Evolutionary conservation across 2,797 vertebrate species (phyloP).

Genomic region (Smutsia temminckii): DNA sequence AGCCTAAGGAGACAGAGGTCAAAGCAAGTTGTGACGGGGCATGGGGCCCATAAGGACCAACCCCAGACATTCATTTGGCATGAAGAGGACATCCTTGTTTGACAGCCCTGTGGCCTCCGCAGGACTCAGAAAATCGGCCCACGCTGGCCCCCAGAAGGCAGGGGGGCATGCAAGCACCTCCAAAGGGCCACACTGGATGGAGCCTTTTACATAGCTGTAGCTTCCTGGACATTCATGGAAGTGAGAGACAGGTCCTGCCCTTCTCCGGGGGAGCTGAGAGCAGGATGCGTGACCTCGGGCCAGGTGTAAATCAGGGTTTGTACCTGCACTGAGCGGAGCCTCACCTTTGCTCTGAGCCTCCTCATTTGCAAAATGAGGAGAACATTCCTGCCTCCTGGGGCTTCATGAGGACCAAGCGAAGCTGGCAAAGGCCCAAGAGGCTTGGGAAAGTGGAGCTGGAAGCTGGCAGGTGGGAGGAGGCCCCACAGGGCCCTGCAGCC

Average conservation of each 20-base stretch:
- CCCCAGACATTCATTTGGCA: background rate
- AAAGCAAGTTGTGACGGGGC: background rate
- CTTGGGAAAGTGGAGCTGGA: background rate
- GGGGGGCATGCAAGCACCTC: background rate
- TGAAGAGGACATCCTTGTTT: background rate
- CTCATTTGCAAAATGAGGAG: background rate
- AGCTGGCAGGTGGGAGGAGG: background rate
- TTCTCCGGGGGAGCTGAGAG: background rate
- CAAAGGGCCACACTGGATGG: background rate
- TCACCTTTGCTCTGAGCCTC: accelerated
- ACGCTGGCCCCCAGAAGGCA: background rate
- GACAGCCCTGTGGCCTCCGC: background rate
- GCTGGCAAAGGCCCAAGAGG: background rate
- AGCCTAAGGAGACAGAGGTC: background rate
- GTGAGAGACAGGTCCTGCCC: background rate
- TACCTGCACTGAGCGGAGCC: background rate
- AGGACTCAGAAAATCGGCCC: no score
- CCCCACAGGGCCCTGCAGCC: background rate
- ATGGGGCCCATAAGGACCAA: accelerated
- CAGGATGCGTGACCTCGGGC: accelerated
- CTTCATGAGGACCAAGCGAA: background rate
- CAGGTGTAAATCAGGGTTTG: background rate
- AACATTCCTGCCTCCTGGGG: background rate
- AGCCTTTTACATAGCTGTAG: background rate
- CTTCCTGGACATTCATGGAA: background rate